phyloP scores from a whole-genome alignment of 2,797 vertebrate species.

The Nyctibius grandis region DNA sequence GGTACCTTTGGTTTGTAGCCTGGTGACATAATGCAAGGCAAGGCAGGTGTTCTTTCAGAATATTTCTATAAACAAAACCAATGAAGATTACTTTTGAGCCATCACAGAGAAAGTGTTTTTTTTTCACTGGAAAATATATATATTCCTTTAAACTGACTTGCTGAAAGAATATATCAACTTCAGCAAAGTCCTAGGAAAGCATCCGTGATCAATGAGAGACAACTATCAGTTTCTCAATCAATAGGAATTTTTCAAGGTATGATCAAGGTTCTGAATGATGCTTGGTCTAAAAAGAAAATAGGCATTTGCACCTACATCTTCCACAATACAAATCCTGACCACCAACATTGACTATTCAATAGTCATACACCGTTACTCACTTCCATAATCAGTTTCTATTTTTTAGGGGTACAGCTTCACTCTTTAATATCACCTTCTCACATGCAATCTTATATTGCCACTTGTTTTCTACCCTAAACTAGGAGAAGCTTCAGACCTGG shows the following conservation, averaged over 20 bases:
- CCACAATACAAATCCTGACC: neutral
- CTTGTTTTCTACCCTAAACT: neutral
- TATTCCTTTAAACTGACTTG: neutral
- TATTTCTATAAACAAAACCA: neutral
- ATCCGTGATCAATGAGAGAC: neutral
- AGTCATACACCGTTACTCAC: neutral
- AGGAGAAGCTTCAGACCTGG: neutral
- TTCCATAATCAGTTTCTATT: neutral
- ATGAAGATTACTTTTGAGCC: neutral
- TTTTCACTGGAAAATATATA: neutral
- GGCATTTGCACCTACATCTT: neutral
- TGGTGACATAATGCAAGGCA: neutral
- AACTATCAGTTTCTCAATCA: neutral
- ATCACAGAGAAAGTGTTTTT: neutral
- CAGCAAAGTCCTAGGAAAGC: neutral
- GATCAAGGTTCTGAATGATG: neutral
- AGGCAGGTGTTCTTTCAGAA: neutral
- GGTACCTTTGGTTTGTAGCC: fast-evolving
- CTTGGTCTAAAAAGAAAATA: neutral
- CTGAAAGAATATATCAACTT: neutral
- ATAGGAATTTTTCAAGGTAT: neutral
- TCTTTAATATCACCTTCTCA: neutral
- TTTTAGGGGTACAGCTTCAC: neutral
- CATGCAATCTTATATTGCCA: neutral
- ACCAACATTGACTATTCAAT: too few species aligned